Percentiles rank a stretch among this genome's conserved stretches.
phyloP scores from a whole-genome alignment of 2,113 vertebrate species.

The Panurus biarmicus region DNA sequence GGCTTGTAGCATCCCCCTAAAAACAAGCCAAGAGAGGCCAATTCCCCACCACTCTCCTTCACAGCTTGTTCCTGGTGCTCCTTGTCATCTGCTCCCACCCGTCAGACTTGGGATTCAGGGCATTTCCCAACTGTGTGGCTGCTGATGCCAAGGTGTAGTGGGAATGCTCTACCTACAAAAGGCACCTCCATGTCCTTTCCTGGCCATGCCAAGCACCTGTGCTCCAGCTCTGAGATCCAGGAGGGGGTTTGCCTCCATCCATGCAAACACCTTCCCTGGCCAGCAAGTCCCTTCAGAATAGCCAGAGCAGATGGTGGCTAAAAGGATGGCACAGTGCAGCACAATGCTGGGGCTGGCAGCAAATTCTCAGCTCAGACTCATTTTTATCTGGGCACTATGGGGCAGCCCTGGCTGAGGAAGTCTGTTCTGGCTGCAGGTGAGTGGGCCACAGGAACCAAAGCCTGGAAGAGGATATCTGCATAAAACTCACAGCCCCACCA shows the following conservation, averaged over 20 bases:
- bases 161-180: not conserved
- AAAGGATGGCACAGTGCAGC: not conserved
- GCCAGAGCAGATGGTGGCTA: not conserved
- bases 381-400: not conserved
- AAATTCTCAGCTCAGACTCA: not conserved
- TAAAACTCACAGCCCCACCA: rapidly evolving
- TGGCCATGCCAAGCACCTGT: not conserved
- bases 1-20: not conserved
- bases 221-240: not conserved
- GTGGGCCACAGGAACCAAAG: not conserved
- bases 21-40: not conserved
- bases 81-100: not conserved
- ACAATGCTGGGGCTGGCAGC: rapidly evolving
- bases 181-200: not conserved
- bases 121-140: not conserved
- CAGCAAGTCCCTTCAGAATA: not conserved
- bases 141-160: not conserved
- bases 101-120: not conserved
- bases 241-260: not conserved
- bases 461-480: not conserved
- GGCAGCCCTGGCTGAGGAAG: not conserved
- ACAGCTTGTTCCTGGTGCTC: not conserved
- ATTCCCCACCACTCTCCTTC: not conserved
- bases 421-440: rapidly evolving
- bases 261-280: not conserved